Base-by-base conservation (phyloP, 2,113 vertebrate species). In the Upupa epops region DNA sequence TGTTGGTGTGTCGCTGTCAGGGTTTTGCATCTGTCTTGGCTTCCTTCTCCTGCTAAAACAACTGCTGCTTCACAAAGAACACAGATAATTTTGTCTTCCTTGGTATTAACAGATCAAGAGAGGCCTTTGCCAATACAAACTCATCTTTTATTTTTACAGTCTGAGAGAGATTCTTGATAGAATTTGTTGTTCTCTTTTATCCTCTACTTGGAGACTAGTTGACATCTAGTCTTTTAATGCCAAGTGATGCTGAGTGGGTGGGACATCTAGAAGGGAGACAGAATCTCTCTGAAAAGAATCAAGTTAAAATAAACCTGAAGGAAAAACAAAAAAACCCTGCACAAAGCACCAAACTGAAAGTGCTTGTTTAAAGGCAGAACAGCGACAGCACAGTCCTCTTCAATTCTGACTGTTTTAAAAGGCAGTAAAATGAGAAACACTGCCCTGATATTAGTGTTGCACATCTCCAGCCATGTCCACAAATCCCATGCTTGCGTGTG, bases 1-100 rank as follows among this genome's bases (percentile, higher is more conserved):
- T 95, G 82, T 15, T 95, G 92, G 86, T 90, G 79, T 90, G 76
- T 87, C 13, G 5, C 86, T 94, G 92, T 93, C 84, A 89, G 75
- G 77, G 90, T 94, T 95, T 94, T 93, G 76, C 46, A 76, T 83
- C 86, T 95, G 75, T 85, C 95, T 95, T 94, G 75, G 89, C 93
- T 93, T 89, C 55, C 72, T 96, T 96, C 84, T 78, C 40, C 79
- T 73, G 36, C 70, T 86, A 22, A 94, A 94, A 95, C 90, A 89
- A 95, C 91, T 88, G 68, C 90, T 93, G 83, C 88, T 96, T 95
- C 95, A 94, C 92, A 95, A 96, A 95, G 81, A 96, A 84, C 68
- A 91, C 79, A 91, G 86, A 94, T 94, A 78, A 95, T 94, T 92
- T 96, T 96, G 78, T 92, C 90, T 92, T 96, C 89, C 88, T 94